These are phyloP conservation scores for Dicyrtoma fusca DNA, from an alignment of 2,888 invertebrate genomes.

Conservation along the genomic window DNA sequence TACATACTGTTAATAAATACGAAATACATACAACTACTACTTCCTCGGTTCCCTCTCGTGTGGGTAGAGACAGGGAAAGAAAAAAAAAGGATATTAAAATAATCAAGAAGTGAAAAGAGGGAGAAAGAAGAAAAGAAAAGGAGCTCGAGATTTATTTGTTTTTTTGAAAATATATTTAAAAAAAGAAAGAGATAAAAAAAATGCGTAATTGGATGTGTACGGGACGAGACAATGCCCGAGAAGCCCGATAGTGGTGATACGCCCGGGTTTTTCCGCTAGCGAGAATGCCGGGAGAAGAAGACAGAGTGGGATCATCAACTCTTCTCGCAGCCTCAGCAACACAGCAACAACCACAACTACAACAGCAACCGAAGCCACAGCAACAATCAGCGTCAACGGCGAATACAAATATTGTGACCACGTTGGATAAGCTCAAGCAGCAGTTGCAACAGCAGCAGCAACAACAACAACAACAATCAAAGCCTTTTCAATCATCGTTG, in stretches of 20 bases:
- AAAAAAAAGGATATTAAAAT: neutral
- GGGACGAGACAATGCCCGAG: slow-evolving; percentile 54
- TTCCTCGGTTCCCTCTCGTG: neutral
- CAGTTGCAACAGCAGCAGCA: slow-evolving; percentile 34
- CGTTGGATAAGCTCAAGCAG: slow-evolving; percentile 29
- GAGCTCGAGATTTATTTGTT: slow-evolving; percentile 33
- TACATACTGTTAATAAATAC: neutral
- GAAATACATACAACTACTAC: neutral
- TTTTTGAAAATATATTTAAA: neutral
- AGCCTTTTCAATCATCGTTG: slow-evolving; percentile 58
- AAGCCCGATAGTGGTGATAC: slow-evolving; percentile 55
- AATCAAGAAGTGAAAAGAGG: neutral
- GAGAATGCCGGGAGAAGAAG: slow-evolving; percentile 58
- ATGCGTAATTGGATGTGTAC: slow-evolving; percentile 39
- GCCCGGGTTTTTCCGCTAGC: slow-evolving; percentile 56
- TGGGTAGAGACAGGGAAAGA: neutral
- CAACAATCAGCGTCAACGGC: slow-evolving; percentile 23
- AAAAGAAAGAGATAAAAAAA: slow-evolving; percentile 20
- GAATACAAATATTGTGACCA: slow-evolving; percentile 10
- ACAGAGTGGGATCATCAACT: slow-evolving; percentile 56
- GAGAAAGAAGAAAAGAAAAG: too few relatives aligned
- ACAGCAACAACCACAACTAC: slow-evolving; percentile 19
- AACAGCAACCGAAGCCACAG: slow-evolving; percentile 35
- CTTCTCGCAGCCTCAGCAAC: slow-evolving; percentile 51
- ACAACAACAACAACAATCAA: slow-evolving; percentile 55